Percentiles rank a stretch among this genome's conserved stretches.
Conservation (phyloP, 2,797 vertebrate genomes). For the Enteromius thamalakanensis region DNA sequence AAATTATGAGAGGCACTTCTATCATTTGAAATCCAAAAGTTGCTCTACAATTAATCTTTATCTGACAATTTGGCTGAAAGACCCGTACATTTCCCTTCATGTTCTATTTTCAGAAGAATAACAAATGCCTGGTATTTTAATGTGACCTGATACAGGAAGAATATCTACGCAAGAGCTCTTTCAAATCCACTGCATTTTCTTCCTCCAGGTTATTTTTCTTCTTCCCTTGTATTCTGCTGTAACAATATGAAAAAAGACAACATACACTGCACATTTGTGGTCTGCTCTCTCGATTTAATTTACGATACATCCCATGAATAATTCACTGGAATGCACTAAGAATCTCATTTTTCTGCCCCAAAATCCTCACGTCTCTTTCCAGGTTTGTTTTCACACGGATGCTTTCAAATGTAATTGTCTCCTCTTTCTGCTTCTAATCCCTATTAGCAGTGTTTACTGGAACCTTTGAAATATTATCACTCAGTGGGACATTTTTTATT, state of each 20-base stretch:
- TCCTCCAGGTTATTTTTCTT: not conserved
- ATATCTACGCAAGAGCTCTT: not conserved
- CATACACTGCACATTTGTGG: not conserved
- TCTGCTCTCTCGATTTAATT: not conserved
- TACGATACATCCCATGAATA: not conserved
- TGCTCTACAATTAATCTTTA: not conserved
- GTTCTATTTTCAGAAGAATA: not conserved
- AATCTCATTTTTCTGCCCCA: not conserved
- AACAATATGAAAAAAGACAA: constrained; percentile 2
- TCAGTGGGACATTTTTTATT: not conserved
- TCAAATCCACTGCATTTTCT: not conserved
- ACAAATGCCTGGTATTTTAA: not conserved
- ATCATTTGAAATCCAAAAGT: not conserved
- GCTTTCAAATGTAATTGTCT: not conserved
- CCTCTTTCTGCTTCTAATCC: not conserved
- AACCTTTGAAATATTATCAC: not conserved
- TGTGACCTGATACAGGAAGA: not conserved
- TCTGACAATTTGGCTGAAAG: not conserved
- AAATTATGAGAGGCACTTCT: not conserved
- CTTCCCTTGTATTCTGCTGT: not conserved
- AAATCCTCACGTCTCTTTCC: not conserved
- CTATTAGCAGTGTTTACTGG: not conserved
- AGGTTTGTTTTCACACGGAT: not conserved
- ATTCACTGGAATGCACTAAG: constrained; percentile 8
- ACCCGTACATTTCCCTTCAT: not conserved